These are phyloP conservation scores for Anabas testudineus DNA, from an alignment of 2,797 vertebrate genomes.

Conservation along the genomic window DNA sequence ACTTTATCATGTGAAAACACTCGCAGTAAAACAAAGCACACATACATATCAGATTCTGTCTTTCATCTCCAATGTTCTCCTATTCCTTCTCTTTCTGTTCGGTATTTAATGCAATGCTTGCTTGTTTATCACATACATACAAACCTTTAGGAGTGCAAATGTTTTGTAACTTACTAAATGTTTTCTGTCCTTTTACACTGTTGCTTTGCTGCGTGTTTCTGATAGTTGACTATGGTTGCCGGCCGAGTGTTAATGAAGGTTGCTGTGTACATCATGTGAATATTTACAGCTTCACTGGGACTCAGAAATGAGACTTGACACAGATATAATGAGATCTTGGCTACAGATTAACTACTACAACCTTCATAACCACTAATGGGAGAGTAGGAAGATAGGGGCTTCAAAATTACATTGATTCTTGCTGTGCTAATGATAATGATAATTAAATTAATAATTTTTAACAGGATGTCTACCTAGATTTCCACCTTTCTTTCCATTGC, in stretches of 20 bases:
- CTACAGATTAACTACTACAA: constrained; percentile 22
- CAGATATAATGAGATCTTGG: constrained; percentile 30
- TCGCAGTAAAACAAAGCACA: constrained; percentile 24
- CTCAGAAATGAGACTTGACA: constrained; percentile 7
- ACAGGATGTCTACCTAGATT: constrained; percentile 42
- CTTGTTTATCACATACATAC: constrained; percentile 46
- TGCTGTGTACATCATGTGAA: constrained; percentile 6
- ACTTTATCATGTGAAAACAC: constrained; percentile 27
- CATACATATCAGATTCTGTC: constrained; percentile 12
- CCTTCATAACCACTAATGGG: constrained; percentile 13
- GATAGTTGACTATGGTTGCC: constrained; percentile 3
- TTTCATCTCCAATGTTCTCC: constrained; percentile 26
- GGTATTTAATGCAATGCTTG: constrained; percentile 50
- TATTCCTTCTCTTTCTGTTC: constrained; percentile 2
- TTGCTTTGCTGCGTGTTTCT: background rate
- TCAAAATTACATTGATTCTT: constrained; percentile 4
- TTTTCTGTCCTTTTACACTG: background rate
- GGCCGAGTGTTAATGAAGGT: constrained; percentile 9
- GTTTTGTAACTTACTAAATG: constrained; percentile 7
- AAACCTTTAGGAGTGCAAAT: constrained; percentile 10
- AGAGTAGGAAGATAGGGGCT: too few species aligned
- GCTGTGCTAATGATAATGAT: constrained; percentile 30
- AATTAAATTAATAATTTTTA: constrained; percentile 46
- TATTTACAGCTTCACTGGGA: constrained; percentile 14
- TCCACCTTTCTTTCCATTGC: constrained; percentile 2